Evolutionary conservation across 1,140 invertebrate species (phyloP).

Genomic region (Sitodiplosis mosellana): DNA sequence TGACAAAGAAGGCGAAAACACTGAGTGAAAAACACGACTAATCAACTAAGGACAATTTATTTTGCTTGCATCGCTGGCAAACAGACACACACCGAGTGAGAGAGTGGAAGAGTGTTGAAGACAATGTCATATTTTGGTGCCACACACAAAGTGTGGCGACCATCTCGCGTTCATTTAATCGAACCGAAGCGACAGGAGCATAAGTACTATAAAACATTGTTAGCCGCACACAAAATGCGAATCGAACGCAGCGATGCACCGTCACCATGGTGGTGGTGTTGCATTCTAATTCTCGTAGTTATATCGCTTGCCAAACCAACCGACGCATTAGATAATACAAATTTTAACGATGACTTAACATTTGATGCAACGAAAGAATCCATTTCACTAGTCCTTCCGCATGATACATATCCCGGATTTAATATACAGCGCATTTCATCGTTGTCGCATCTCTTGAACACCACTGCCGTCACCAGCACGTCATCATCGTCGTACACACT

Average conservation of each 20-base stretch:
- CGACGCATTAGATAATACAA: background rate
- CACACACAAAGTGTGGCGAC: too few species aligned
- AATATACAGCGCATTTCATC: constrained; percentile 52
- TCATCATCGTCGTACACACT: constrained; percentile 14
- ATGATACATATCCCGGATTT: constrained; percentile 71
- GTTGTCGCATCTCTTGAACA: constrained; percentile 6
- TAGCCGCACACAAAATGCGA: background rate
- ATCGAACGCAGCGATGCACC: constrained; percentile 1
- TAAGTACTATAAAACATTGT: too few species aligned
- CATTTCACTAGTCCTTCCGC: constrained; percentile 40
- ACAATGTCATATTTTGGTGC: too few species aligned
- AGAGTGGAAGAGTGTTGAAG: too few species aligned
- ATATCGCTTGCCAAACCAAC: constrained; percentile 8
- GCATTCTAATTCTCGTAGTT: constrained; percentile 16
- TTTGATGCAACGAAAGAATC: constrained; percentile 11
- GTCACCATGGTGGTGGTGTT: constrained; percentile 8
- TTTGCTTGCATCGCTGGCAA: too few species aligned
- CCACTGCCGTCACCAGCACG: constrained; percentile 1
- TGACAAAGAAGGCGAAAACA: too few species aligned
- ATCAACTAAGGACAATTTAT: too few species aligned
- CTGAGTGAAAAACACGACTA: too few species aligned
- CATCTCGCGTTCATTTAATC: too few species aligned
- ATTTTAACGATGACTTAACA: background rate
- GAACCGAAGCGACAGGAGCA: too few species aligned
- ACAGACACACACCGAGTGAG: too few species aligned